Evolutionary conservation across 2,113 vertebrate species (phyloP).

Genomic region (Reinhardtius hippoglossoides): DNA sequence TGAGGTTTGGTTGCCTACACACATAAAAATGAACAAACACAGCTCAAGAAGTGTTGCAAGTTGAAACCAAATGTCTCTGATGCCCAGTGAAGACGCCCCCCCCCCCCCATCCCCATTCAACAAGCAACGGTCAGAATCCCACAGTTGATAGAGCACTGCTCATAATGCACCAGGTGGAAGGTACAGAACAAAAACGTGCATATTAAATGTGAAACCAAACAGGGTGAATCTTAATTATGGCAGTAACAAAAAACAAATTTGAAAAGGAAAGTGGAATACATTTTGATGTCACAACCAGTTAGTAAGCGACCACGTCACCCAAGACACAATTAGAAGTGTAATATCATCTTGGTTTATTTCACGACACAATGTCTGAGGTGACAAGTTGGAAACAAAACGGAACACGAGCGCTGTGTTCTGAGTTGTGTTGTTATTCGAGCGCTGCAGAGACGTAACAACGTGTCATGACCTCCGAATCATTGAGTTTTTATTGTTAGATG

Average conservation of each 20-base stretch:
- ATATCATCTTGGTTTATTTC: slow-evolving; percentile 47
- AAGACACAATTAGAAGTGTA: slow-evolving; percentile 35
- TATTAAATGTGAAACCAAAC: slow-evolving; percentile 12
- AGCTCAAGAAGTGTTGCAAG: slow-evolving; percentile 5
- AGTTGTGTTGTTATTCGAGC: slow-evolving; percentile 4
- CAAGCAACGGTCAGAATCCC: slow-evolving; percentile 1
- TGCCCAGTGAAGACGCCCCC: neutral
- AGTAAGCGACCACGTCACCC: slow-evolving; percentile 43
- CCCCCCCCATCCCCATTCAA: neutral
- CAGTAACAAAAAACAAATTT: slow-evolving; percentile 11
- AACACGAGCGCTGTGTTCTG: neutral
- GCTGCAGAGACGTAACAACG: slow-evolving; percentile 54
- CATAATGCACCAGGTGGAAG: slow-evolving; percentile 16
- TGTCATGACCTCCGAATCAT: slow-evolving; percentile 31
- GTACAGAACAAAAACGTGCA: slow-evolving; percentile 21
- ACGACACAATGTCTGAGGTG: slow-evolving; percentile 44
- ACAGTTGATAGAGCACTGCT: slow-evolving; percentile 5
- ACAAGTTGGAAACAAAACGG: slow-evolving; percentile 14
- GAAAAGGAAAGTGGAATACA: slow-evolving; percentile 11
- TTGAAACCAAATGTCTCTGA: slow-evolving; percentile 12
- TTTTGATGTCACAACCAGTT: slow-evolving; percentile 34
- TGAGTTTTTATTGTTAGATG: neutral
- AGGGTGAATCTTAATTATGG: slow-evolving; percentile 23
- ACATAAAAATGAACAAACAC: slow-evolving; percentile 35
- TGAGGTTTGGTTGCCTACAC: slow-evolving; percentile 39